These are phyloP conservation scores for Saturnia japonica DNA, from an alignment of 2,888 invertebrate genomes.

Conservation along the genomic window DNA sequence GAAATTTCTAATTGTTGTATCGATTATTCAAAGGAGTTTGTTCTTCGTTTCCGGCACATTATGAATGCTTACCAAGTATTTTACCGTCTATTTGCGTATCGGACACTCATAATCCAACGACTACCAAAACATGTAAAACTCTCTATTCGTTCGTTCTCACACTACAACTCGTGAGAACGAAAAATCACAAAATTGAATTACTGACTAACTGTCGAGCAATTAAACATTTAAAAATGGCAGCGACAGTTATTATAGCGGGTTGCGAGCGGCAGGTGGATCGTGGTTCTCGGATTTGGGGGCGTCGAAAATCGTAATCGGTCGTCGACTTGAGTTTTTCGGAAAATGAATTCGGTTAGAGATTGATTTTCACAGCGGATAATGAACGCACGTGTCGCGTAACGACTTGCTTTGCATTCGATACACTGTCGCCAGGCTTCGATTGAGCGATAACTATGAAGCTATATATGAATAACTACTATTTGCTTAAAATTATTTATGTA, in stretches of 20 bases:
- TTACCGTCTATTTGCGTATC: conserved; percentile 62
- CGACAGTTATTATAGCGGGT: conserved; percentile 64
- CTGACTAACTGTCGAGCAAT: conserved; percentile 71
- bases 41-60: conserved; percentile 41
- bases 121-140: conserved; percentile 59
- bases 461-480: conserved; percentile 54
- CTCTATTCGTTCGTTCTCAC: conserved; percentile 67
- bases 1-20: conserved; percentile 39
- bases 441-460: conserved; percentile 45
- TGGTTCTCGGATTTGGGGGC: conserved; percentile 68
- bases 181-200: conserved; percentile 64
- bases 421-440: conserved; percentile 51
- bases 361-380: conserved; percentile 78
- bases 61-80: conserved; percentile 48
- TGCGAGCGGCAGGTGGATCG: conserved; percentile 70
- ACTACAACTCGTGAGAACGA: conserved; percentile 71
- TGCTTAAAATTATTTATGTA: conserved; percentile 27
- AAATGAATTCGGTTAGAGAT: conserved; percentile 64
- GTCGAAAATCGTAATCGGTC: conserved; percentile 73
- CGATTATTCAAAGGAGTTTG: conserved; percentile 37
- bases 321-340: conserved; percentile 65
- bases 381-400: conserved; percentile 71
- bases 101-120: conserved; percentile 58
- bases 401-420: conserved; percentile 56
- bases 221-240: conserved; percentile 67